These are phyloP conservation scores for Anhinga rufa DNA, from an alignment of 2,113 vertebrate species.

Conservation along the genomic window DNA sequence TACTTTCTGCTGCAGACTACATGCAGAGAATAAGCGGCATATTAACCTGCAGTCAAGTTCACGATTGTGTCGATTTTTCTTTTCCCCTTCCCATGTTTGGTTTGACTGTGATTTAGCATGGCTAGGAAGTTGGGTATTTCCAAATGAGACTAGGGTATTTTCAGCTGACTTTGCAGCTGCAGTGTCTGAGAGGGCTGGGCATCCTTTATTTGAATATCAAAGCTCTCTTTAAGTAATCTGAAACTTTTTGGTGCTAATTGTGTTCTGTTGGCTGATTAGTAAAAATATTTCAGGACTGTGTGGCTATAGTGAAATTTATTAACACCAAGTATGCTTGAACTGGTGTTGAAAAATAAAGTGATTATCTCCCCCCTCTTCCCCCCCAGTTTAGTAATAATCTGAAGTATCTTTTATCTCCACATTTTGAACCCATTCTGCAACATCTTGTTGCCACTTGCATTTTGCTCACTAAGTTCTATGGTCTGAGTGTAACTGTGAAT, in stretches of 20 bases:
- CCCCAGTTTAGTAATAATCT: background rate
- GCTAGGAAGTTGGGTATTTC: background rate
- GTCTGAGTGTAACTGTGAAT: background rate
- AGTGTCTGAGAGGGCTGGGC: background rate
- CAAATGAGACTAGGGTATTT: background rate
- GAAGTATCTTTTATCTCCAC: background rate
- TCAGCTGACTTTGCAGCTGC: background rate
- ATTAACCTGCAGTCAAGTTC: background rate
- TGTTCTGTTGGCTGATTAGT: background rate
- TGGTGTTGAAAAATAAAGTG: background rate
- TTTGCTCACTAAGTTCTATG: background rate
- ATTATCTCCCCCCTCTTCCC: background rate
- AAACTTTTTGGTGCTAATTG: background rate
- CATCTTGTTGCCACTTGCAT: background rate
- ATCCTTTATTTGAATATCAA: background rate
- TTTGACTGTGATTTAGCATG: background rate
- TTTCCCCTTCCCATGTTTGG: background rate
- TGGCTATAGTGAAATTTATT: background rate
- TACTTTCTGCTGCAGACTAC: background rate
- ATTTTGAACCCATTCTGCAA: background rate
- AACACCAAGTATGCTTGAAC: background rate
- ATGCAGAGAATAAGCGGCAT: background rate
- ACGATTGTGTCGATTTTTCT: background rate
- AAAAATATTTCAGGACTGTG: background rate
- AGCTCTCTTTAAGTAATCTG: background rate